These are phyloP conservation scores for Tenebrio molitor DNA, from an alignment of 1,140 invertebrate species.

Conservation along the genomic window DNA sequence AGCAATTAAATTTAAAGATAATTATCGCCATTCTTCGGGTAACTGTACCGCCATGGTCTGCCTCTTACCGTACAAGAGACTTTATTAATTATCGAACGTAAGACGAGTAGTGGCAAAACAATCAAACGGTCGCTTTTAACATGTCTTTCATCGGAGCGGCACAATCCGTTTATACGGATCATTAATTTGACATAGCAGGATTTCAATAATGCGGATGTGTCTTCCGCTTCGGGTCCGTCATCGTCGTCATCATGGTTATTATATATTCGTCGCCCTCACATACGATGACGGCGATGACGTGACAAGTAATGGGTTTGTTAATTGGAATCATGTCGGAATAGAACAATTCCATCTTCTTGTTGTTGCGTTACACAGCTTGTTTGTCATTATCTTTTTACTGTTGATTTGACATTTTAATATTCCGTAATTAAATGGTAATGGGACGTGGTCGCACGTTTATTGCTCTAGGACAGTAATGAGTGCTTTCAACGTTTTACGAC, in stretches of 20 bases:
- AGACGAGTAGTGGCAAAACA: constrained; percentile 30
- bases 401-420: constrained; percentile 38
- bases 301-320: constrained; percentile 20
- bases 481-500: constrained; percentile 22
- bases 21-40: neutral
- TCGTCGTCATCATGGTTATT: constrained; percentile 3
- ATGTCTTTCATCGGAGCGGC: constrained; percentile 19
- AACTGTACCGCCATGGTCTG: constrained; percentile 9
- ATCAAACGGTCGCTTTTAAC: constrained; percentile 31
- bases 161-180: constrained; percentile 25
- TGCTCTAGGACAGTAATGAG: constrained; percentile 11
- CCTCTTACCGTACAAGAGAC: neutral
- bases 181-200: constrained; percentile 30
- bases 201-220: constrained; percentile 36
- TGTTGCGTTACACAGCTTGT: constrained; percentile 9
- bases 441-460: constrained; percentile 25
- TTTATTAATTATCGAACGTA: constrained; percentile 33
- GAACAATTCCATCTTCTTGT: constrained; percentile 31
- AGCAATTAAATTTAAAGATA: constrained; percentile 30
- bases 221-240: constrained; percentile 6
- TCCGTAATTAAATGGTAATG: constrained; percentile 38
- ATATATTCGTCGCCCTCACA: constrained; percentile 18
- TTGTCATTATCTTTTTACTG: constrained; percentile 15
- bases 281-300: constrained; percentile 14
- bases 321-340: constrained; percentile 31